Conservation (phyloP, 1,140 invertebrate species). For the Calliphora vicina region DNA sequence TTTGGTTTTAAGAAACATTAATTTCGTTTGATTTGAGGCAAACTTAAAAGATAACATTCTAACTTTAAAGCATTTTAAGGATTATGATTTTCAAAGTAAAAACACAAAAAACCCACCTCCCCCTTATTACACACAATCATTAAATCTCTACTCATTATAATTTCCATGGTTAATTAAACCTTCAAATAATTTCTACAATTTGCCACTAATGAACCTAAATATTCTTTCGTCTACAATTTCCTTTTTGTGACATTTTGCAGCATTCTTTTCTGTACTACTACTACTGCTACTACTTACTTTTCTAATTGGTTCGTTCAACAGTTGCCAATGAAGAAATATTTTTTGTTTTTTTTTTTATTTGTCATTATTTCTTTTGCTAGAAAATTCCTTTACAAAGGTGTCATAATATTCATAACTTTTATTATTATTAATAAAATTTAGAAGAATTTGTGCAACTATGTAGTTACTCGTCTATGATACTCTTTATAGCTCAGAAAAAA, state of each 20-base stretch:
- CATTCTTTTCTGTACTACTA: too few relatives aligned
- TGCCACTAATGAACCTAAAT: neutral
- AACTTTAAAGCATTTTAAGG: too few relatives aligned
- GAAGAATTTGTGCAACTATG: neutral
- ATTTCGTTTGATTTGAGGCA: too few relatives aligned
- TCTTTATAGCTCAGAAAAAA: neutral
- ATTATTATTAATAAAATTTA: neutral
- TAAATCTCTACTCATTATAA: neutral
- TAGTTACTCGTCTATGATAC: neutral
- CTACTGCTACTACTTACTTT: neutral
- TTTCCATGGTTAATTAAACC: neutral
- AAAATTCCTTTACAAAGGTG: neutral
- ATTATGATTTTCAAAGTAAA: too few relatives aligned
- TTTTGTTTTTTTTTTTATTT: neutral
- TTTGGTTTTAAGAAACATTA: too few relatives aligned
- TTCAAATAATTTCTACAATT: neutral
- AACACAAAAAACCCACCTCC: too few relatives aligned
- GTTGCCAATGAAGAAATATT: too few relatives aligned
- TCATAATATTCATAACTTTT: constrained; percentile 10
- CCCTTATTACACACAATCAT: neutral
- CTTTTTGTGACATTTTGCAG: too few relatives aligned
- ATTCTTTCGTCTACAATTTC: neutral
- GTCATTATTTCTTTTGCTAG: neutral
- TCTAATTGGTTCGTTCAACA: constrained; percentile 11
- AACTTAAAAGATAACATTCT: too few relatives aligned